A percentile compares a stretch with the other conserved stretches of the same genome.
phyloP scores from a whole-genome alignment of 2,797 vertebrate genomes.

The Lacerta viridis region DNA sequence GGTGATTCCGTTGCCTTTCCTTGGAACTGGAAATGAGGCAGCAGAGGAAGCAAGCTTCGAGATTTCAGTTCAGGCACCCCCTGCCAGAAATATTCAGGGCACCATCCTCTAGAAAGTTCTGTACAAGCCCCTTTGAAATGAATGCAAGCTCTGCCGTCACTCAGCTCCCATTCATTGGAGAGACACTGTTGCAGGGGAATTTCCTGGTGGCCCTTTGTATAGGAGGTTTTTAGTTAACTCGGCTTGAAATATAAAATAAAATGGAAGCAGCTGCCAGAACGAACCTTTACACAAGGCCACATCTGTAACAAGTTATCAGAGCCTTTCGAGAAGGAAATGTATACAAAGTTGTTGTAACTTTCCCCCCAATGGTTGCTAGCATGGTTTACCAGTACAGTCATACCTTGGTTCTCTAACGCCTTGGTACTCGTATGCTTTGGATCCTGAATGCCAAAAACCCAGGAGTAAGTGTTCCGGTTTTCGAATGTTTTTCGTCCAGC shows the following conservation, averaged over 20 bases:
- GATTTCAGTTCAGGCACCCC: background rate
- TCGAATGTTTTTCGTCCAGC: fast-evolving
- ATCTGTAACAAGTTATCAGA: background rate
- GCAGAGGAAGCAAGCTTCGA: background rate
- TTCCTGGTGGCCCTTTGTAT: background rate
- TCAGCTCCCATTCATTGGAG: background rate
- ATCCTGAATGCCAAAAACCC: no score
- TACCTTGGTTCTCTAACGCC: no score
- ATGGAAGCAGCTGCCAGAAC: constrained; percentile 7
- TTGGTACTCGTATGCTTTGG: no score
- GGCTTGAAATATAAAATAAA: constrained; percentile 7
- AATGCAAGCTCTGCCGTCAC: background rate
- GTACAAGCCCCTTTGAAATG: background rate
- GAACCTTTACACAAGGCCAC: background rate
- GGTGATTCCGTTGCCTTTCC: background rate
- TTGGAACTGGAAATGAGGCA: background rate
- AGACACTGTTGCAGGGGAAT: background rate
- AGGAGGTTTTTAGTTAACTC: background rate
- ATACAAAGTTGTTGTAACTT: background rate
- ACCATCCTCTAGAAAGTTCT: background rate
- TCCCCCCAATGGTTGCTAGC: background rate
- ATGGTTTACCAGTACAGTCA: no score
- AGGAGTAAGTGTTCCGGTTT: no score
- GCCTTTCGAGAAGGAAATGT: background rate
- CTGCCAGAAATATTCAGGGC: background rate